These are phyloP conservation scores for Trichoplax adhaerens DNA, from an alignment of 37 sponge, comb jelly and placozoan species.

Conservation along the genomic window DNA sequence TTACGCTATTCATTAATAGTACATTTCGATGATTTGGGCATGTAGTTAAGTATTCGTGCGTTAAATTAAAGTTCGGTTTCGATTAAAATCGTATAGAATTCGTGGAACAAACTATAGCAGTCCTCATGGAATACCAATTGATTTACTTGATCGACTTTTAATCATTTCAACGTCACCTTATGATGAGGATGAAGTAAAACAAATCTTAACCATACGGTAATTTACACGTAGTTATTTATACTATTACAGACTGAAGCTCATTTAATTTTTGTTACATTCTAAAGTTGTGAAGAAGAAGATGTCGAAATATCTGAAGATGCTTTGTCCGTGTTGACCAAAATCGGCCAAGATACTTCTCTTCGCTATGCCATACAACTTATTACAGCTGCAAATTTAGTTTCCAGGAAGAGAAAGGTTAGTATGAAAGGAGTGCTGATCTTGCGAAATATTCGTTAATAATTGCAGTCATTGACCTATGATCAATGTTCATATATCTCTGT, in stretches of 20 bases:
- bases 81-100: conserved; percentile 27
- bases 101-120: conserved; percentile 82
- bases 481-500: background rate
- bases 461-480: background rate
- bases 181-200: conserved; percentile 70
- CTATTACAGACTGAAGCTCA: too few species aligned
- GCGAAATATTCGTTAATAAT: conserved; percentile 1
- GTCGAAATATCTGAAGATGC: conserved; percentile 96
- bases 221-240: background rate
- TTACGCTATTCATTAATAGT: background rate
- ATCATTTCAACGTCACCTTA: conserved; percentile 91
- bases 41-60: background rate
- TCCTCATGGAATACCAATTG: conserved; percentile 94
- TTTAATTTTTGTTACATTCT: background rate
- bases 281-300: conserved; percentile 98
- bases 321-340: conserved; percentile 64
- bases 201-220: conserved; percentile 81
- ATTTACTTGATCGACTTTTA: conserved; percentile 85
- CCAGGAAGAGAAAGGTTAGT: conserved; percentile 76
- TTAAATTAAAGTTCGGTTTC: background rate
- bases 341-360: conserved; percentile 84
- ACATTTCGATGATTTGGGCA: background rate
- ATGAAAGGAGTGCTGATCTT: background rate
- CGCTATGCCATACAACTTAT: conserved; percentile 96
- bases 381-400: conserved; percentile 73